Evolutionary conservation across 2,797 vertebrate genomes (phyloP).

Genomic region (Brachyrhaphis roseni): DNA sequence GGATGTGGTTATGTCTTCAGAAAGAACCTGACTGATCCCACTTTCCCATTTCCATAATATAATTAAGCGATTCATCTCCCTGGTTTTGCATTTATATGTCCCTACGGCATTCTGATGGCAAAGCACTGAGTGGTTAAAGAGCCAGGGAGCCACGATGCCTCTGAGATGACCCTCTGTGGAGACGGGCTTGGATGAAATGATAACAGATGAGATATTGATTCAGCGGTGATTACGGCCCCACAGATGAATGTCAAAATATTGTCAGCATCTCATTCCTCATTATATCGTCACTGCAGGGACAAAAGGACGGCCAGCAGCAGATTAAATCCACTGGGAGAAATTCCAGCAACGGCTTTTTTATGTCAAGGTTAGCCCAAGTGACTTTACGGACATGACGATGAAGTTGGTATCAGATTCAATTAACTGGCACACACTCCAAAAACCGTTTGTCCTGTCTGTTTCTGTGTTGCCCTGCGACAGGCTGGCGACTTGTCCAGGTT

Average conservation of each 20-base stretch:
- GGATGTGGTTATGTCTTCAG: constrained; percentile 11
- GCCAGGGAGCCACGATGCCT: constrained; percentile 18
- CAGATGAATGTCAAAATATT: constrained; percentile 68
- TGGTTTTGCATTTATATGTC: constrained; percentile 38
- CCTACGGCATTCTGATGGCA: constrained; percentile 21
- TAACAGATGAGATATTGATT: constrained; percentile 73
- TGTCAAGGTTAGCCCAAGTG: constrained; percentile 67
- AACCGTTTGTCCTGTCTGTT: neutral
- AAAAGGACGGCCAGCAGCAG: constrained; percentile 45
- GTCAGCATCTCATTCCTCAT: constrained; percentile 62
- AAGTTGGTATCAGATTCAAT: constrained; percentile 59
- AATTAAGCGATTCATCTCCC: constrained; percentile 56
- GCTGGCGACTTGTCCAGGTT: too few species aligned
- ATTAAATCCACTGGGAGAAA: constrained; percentile 47
- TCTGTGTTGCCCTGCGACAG: too few species aligned
- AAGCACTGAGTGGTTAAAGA: constrained; percentile 31
- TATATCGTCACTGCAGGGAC: constrained; percentile 55
- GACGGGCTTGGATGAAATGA: constrained; percentile 43
- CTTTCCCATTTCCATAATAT: constrained; percentile 50
- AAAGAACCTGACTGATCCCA: constrained; percentile 20
- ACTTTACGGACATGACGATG: constrained; percentile 50
- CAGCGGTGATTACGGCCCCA: constrained; percentile 57
- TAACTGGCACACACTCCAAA: constrained; percentile 45
- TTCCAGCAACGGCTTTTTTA: constrained; percentile 39
- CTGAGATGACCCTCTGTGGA: constrained; percentile 29